Percentiles rank a stretch among this genome's conserved stretches.
Evolutionary conservation across 2,888 invertebrate genomes (phyloP).

Genomic region (Melikaiella ostensackeni): DNA sequence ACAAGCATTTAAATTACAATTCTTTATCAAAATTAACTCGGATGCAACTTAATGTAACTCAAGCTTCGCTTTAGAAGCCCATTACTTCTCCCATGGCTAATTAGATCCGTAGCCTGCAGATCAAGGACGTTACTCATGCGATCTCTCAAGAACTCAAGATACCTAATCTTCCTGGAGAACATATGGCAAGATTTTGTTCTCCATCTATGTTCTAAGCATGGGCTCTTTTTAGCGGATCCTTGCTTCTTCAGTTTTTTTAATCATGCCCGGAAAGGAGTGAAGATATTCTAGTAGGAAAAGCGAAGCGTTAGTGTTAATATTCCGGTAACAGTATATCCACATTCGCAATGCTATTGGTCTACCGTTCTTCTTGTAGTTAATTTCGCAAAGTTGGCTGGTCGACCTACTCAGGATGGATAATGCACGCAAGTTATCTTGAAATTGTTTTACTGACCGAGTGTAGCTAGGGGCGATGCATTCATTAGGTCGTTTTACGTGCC

Average conservation of each 20-base stretch:
- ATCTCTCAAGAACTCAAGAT: slow-evolving; percentile 13
- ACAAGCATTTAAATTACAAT: slow-evolving; percentile 21
- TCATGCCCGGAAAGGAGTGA: slow-evolving; percentile 44
- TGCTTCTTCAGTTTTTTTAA: slow-evolving; percentile 43
- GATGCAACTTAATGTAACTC: slow-evolving; percentile 21
- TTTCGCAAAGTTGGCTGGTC: slow-evolving; percentile 57
- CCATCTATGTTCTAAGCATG: neutral
- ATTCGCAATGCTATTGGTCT: slow-evolving; percentile 51
- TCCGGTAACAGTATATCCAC: slow-evolving; percentile 62
- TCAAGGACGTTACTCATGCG: slow-evolving; percentile 32
- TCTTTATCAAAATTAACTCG: slow-evolving; percentile 27
- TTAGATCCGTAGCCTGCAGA: slow-evolving; percentile 9
- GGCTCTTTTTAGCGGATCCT: slow-evolving; percentile 47
- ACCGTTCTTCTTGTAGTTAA: slow-evolving; percentile 56
- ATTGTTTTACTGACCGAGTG: slow-evolving; percentile 64
- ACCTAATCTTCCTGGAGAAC: slow-evolving; percentile 29
- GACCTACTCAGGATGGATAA: slow-evolving; percentile 65
- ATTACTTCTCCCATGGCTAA: slow-evolving; percentile 29
- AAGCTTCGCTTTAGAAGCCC: slow-evolving; percentile 9
- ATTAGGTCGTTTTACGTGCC: slow-evolving; percentile 72
- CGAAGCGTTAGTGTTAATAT: slow-evolving; percentile 59
- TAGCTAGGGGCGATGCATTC: slow-evolving; percentile 72
- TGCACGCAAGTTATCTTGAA: slow-evolving; percentile 62
- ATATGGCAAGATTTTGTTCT: slow-evolving; percentile 18
- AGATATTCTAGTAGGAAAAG: slow-evolving; percentile 20